These are phyloP conservation scores for Monopterus albus DNA, from an alignment of 2,113 vertebrate species.

Conservation along the genomic window DNA sequence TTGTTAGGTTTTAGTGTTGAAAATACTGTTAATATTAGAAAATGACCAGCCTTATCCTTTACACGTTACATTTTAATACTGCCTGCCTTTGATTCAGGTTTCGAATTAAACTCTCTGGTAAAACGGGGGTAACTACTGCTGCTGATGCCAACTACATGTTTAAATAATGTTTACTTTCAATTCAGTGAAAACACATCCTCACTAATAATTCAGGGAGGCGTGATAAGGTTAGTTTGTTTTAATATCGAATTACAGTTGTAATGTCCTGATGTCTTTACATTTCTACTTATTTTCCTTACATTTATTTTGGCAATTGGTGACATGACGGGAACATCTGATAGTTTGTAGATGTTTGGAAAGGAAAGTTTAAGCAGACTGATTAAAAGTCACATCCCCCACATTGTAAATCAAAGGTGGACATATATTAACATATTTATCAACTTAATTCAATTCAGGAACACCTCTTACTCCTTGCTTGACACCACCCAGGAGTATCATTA, in stretches of 20 bases:
- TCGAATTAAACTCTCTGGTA: not conserved
- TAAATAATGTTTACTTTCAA: not conserved
- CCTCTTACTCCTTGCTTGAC: no score
- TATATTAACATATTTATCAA: not conserved
- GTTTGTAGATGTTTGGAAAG: no score
- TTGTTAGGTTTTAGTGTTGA: no score
- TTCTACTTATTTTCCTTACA: not conserved
- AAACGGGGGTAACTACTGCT: not conserved
- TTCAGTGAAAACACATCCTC: not conserved
- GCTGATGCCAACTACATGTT: not conserved
- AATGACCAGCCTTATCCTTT: no score
- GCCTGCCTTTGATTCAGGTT: constrained; percentile 8
- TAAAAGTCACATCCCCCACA: no score
- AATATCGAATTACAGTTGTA: not conserved
- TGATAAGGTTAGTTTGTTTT: not conserved
- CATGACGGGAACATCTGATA: no score
- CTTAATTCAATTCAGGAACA: no score
- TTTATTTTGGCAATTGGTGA: no score
- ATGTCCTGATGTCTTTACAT: not conserved
- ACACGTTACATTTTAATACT: not conserved
- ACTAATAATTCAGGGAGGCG: not conserved
- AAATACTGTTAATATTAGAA: no score
- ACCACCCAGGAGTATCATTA: no score
- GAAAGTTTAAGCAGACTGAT: no score
- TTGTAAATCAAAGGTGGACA: no score